These are phyloP conservation scores for Enteromius mattozi DNA, from an alignment of 2,797 vertebrate genomes.

Conservation along the genomic window DNA sequence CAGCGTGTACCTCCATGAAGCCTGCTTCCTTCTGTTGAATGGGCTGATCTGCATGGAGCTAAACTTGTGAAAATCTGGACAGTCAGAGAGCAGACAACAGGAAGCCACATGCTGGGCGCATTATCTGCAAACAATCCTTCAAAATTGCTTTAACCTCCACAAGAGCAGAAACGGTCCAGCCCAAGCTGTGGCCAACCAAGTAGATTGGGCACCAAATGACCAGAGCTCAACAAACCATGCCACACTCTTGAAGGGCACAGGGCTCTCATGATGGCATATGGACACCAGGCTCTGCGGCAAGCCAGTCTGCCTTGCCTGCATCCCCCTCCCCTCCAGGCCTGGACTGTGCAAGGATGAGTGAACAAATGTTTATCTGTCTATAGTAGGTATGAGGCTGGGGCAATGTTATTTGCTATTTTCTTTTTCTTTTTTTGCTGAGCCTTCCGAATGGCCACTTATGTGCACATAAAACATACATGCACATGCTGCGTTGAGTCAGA, in stretches of 20 bases:
- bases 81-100: neutral
- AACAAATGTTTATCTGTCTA: conserved; percentile 53
- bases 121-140: conserved; percentile 31
- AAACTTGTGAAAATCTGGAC: neutral
- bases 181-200: conserved; percentile 45
- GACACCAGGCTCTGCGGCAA: conserved; percentile 54
- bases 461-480: conserved; percentile 56
- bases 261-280: conserved; percentile 54
- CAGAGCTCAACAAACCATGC: conserved; percentile 56
- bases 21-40: neutral
- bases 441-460: conserved; percentile 37
- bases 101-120: conserved; percentile 6
- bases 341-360: conserved; percentile 44
- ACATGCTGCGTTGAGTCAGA: conserved; percentile 37
- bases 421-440: conserved; percentile 56
- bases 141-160: conserved; percentile 34
- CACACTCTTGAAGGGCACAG: conserved; percentile 62
- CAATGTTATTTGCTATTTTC: conserved; percentile 37
- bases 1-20: neutral
- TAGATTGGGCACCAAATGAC: conserved; percentile 52
- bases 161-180: conserved; percentile 41
- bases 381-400: conserved; percentile 37
- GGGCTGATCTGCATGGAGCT: conserved; percentile 19
- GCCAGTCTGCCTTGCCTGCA: conserved; percentile 51
- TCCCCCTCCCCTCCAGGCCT: conserved; percentile 57